Conservation (phyloP, 2,113 vertebrate genomes). For the Nicator chloris region DNA sequence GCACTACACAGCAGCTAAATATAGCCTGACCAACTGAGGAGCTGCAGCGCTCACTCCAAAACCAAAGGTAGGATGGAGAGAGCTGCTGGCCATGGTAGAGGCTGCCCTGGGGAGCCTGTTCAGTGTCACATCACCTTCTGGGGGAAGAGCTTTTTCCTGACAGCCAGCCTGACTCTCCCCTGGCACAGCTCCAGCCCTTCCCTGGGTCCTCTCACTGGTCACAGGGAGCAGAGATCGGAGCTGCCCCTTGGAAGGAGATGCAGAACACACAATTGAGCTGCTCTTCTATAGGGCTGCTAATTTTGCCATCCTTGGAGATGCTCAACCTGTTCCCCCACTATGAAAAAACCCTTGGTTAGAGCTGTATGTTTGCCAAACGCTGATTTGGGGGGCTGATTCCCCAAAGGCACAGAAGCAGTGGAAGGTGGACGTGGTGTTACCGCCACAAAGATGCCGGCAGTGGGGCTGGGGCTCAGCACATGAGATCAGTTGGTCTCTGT, state of each 20-base stretch:
- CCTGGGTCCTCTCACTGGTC: background rate
- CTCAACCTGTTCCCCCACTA: background rate
- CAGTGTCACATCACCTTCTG: background rate
- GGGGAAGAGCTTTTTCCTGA: background rate
- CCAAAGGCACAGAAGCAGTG: background rate
- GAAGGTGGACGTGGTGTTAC: accelerated
- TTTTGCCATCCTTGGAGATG: background rate
- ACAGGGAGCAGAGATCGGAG: background rate
- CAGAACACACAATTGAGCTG: accelerated
- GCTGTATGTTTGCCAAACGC: background rate
- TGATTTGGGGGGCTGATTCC: background rate
- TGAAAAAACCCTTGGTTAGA: background rate
- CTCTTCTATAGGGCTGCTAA: background rate
- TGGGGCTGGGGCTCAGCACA: background rate
- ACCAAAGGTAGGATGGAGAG: background rate
- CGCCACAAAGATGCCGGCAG: accelerated
- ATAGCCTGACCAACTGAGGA: slow-evolving; percentile 1
- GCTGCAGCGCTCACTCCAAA: background rate
- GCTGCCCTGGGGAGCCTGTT: background rate
- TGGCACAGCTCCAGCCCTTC: background rate
- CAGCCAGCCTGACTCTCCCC: background rate
- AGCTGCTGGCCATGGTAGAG: background rate
- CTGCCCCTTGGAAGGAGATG: background rate
- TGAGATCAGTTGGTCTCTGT: background rate
- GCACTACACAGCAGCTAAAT: slow-evolving; percentile 45